These are phyloP conservation scores for Paradisaea rubra DNA, from an alignment of 2,113 vertebrate species.

Conservation along the genomic window DNA sequence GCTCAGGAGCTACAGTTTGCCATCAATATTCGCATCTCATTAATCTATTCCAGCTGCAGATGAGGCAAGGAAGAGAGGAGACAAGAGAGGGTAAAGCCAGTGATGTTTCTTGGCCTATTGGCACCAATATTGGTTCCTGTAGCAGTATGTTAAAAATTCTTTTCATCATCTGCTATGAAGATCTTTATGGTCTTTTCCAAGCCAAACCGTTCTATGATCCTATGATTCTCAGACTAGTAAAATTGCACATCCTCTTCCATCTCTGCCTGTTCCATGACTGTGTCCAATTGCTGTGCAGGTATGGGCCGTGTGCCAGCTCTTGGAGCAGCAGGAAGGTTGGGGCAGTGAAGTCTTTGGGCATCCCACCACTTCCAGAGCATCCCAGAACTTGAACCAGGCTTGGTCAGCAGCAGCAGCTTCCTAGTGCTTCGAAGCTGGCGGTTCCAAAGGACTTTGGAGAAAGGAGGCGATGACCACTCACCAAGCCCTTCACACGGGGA, in stretches of 20 bases:
- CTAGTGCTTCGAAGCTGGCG: background rate
- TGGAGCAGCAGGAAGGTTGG: background rate
- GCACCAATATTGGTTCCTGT: background rate
- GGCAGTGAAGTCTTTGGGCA: background rate
- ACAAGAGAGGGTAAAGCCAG: background rate
- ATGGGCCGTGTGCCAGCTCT: background rate
- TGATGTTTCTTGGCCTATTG: background rate
- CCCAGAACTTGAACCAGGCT: background rate
- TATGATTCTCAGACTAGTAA: background rate
- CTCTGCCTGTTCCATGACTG: background rate
- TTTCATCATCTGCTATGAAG: background rate
- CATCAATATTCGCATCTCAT: background rate
- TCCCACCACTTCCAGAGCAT: background rate
- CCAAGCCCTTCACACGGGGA: background rate
- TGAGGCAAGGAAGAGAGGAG: background rate
- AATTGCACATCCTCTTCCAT: background rate
- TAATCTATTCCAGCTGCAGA: background rate
- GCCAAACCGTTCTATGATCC: background rate
- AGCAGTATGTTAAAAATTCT: background rate
- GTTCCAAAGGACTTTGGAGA: background rate
- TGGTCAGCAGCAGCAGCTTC: background rate
- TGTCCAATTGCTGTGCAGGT: fast-evolving
- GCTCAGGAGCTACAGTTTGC: background rate
- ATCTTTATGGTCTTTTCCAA: background rate
- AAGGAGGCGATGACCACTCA: fast-evolving